Evolutionary conservation across 2,113 vertebrate species (phyloP), one percentile per base, ranked within the genome.

Genomic region (Strigops habroptila): DNA sequence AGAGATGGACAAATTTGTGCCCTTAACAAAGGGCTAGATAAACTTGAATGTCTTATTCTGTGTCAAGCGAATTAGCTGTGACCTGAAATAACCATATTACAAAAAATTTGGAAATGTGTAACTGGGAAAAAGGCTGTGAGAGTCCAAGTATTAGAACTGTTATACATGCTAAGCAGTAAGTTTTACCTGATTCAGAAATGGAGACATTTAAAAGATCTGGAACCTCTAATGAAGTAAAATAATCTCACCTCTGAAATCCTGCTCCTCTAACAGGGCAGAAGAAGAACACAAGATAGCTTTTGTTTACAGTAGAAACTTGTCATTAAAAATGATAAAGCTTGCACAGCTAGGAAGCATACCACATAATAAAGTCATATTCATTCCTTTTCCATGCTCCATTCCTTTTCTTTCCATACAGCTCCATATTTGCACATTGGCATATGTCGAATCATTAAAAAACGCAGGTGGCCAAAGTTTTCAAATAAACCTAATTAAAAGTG

Each of bases 401-500:
- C 86, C 87, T 68, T 65, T 65, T 78, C 82, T 55, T 78, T 65
- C 91, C 86, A 52, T 12, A 30, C 31, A 87, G 85, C 85, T 91
- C 91, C 62, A 22, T 88, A 90, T 86, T 93, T 83, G 67, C 81
- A 86, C 57, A 60, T 7, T 87, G 96, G 93, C 95, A 91, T 41
- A 80, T 31, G 70, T 22, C 0, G 2, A 80, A 80, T 95, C 91
- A 97, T 95, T 96, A 95, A 93, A 95, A 93, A 64, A 88, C 22
- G 33, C 95, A 97, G 94, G 94, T 95, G 93, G 68, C 22, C 43
- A 13, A 91, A 91, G 79, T 95, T 97, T 91, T 84, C 90, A 71
- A 86, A 88, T 81, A 90, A 91, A 48, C 35, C 83, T 93, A 77
- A 96, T 93, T 95, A 97, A 86, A 96, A 95, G 81, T 52, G 87